Percentiles rank a stretch among this genome's conserved stretches.
Conservation (phyloP, 2,113 vertebrate species). For the Falco punctatus region DNA sequence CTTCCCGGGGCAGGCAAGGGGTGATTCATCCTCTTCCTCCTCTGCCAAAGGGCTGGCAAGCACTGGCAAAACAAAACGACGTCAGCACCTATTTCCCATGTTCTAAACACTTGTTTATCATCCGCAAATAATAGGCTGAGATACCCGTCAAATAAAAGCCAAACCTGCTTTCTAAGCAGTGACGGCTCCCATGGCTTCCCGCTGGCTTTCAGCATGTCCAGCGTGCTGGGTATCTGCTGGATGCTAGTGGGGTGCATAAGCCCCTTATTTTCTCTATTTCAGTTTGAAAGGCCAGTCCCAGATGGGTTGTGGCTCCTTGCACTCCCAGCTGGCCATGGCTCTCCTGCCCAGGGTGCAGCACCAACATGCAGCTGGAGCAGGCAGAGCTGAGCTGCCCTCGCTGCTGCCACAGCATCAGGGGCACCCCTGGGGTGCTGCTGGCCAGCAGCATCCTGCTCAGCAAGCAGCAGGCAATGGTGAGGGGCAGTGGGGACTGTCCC, state of each 20-base stretch:
- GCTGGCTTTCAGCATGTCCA: background rate
- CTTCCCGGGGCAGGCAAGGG: background rate
- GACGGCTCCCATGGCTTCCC: background rate
- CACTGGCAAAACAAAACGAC: constrained; percentile 3
- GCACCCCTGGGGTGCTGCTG: background rate
- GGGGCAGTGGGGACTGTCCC: background rate
- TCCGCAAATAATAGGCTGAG: constrained; percentile 18
- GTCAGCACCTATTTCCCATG: constrained; percentile 24
- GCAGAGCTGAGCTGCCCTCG: background rate
- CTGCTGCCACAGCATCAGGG: fast-evolving
- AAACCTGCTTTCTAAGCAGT: constrained; percentile 21
- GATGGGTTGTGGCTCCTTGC: fast-evolving
- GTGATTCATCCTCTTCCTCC: constrained; percentile 51
- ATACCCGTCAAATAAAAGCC: background rate
- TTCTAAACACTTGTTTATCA: constrained; percentile 28
- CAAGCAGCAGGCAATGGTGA: background rate
- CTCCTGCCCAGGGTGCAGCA: background rate
- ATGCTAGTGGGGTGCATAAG: background rate
- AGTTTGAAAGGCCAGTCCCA: background rate
- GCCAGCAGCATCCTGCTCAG: background rate
- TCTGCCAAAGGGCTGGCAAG: constrained; percentile 35
- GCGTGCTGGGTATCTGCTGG: background rate
- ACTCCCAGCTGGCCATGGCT: fast-evolving
- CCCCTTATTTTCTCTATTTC: background rate
- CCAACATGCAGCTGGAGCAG: background rate